A percentile compares a stretch with the other conserved stretches of the same genome.
Conservation (phyloP, 2,888 invertebrate genomes). For the Tryphoninae sp. region DNA sequence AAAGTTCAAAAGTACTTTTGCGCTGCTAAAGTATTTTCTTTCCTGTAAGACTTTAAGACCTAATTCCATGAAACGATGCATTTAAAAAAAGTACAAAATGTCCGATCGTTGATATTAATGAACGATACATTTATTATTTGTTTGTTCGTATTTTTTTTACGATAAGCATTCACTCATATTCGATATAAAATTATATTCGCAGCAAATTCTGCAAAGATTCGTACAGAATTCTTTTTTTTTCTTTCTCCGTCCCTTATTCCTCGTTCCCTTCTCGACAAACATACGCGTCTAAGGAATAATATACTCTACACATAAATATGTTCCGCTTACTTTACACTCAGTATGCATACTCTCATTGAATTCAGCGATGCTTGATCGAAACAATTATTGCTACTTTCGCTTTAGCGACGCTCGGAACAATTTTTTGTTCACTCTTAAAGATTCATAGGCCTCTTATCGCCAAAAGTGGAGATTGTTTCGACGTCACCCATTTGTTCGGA, state of each 20-base stretch:
- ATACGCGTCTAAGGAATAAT: constrained; percentile 13
- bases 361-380: constrained; percentile 4
- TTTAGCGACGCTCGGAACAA: constrained; percentile 13
- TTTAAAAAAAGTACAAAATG: constrained; percentile 24
- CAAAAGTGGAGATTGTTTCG: not conserved
- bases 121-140: constrained; percentile 43
- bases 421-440: not conserved
- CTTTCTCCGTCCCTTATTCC: not conserved
- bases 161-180: constrained; percentile 55
- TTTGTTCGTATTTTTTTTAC: constrained; percentile 39
- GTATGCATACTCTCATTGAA: not conserved
- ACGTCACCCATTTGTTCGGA: constrained; percentile 6
- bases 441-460: constrained; percentile 31
- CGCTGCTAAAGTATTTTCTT: not conserved
- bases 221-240: constrained; percentile 27
- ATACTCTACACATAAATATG: constrained; percentile 47
- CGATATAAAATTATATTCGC: constrained; percentile 63
- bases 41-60: not conserved
- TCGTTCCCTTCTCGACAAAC: constrained; percentile 17
- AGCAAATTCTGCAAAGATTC: constrained; percentile 55
- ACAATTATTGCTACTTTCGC: constrained; percentile 53
- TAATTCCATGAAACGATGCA: not conserved
- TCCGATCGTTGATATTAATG: constrained; percentile 27
- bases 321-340: constrained; percentile 32
- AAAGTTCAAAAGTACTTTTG: not conserved